Conservation (phyloP, 2,113 vertebrate species). For the Prolemur simus region DNA sequence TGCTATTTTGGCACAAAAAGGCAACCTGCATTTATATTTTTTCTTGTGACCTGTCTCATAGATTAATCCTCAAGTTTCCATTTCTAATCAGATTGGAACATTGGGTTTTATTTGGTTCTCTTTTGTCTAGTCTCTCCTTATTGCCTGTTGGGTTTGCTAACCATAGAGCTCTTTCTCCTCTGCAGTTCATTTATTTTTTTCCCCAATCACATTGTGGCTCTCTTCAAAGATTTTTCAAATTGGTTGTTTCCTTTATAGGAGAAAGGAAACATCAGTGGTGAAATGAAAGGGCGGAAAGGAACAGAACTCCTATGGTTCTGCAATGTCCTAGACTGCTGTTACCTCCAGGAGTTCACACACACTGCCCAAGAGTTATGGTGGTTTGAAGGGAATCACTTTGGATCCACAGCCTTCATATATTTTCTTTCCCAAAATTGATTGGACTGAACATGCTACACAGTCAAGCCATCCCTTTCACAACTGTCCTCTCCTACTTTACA, state of each 20-base stretch:
- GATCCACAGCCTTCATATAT: background rate
- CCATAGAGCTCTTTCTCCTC: background rate
- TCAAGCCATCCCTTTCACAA: background rate
- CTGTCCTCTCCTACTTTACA: background rate
- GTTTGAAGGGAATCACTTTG: background rate
- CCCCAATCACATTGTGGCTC: background rate
- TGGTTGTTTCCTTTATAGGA: background rate
- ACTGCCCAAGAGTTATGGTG: background rate
- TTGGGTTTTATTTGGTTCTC: background rate
- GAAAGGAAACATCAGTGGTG: background rate
- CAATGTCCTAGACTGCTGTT: background rate
- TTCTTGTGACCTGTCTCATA: background rate
- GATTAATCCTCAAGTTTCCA: background rate
- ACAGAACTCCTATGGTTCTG: background rate
- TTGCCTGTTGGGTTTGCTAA: background rate
- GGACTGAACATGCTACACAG: background rate
- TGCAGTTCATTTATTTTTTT: background rate
- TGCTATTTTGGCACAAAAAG: background rate
- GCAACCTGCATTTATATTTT: background rate
- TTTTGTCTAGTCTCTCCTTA: background rate
- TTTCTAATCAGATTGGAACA: background rate
- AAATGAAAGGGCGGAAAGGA: slow-evolving; percentile 5
- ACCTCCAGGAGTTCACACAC: background rate
- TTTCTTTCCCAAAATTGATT: background rate
- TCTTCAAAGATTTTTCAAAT: background rate